Percentiles rank a stretch among this genome's conserved stretches.
Evolutionary conservation across 2,113 vertebrate species (phyloP).

Genomic region (Eonycteris spelaea): DNA sequence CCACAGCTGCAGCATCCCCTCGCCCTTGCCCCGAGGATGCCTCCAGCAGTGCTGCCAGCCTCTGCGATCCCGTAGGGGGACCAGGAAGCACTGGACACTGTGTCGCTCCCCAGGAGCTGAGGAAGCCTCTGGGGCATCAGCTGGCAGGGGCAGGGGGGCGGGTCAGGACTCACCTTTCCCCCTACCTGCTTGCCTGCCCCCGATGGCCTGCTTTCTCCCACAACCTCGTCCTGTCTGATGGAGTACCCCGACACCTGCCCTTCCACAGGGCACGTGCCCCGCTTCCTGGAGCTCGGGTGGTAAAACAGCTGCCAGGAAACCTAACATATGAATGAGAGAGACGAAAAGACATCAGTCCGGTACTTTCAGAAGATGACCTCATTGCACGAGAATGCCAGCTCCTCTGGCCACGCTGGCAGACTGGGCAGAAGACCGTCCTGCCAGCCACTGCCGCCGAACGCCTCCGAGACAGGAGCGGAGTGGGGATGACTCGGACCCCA

Average conservation of each 20-base stretch:
- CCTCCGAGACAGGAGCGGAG: not conserved
- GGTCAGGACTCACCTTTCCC: not conserved
- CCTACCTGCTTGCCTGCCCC: too few relatives aligned
- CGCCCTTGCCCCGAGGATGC: too few relatives aligned
- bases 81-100: not conserved
- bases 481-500: not conserved
- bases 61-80: not conserved
- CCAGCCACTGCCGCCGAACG: not conserved
- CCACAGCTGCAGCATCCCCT: not conserved
- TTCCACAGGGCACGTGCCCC: not conserved
- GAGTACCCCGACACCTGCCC: not conserved
- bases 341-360: not conserved
- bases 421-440: not conserved
- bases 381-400: not conserved
- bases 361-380: not conserved
- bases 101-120: not conserved
- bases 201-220: not conserved
- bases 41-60: not conserved
- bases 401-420: not conserved
- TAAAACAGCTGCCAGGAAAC: not conserved
- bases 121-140: not conserved
- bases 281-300: not conserved
- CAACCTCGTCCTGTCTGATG: not conserved
- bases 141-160: not conserved
- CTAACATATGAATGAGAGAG: not conserved